These are phyloP conservation scores for Epinephelus awoara DNA, from an alignment of 2,797 vertebrate species.

Conservation along the genomic window DNA sequence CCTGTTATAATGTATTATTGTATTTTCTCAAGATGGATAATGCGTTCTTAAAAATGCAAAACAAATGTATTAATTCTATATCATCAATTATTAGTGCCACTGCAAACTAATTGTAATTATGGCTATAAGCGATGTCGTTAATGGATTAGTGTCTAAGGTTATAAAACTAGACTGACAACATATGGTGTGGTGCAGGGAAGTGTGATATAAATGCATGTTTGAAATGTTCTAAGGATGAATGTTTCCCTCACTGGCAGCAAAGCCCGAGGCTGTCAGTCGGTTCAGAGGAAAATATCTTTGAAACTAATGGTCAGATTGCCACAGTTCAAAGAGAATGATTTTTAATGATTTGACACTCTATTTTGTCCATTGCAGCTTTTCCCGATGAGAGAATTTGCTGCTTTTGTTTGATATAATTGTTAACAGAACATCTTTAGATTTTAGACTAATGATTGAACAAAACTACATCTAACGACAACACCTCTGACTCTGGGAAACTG, in stretches of 20 bases:
- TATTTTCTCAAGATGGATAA: not conserved
- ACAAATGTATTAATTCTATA: conserved; percentile 2
- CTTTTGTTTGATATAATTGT: not conserved
- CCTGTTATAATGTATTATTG: conserved; percentile 11
- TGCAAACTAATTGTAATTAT: conserved; percentile 3
- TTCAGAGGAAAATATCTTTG: not conserved
- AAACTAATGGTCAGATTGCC: too few species aligned
- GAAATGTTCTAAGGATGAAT: not conserved
- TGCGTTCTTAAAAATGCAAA: not conserved
- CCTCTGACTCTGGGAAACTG: not conserved
- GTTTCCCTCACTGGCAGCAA: not conserved
- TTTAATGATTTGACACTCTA: not conserved
- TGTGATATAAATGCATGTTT: not conserved
- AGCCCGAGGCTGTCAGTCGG: not conserved
- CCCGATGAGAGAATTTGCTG: not conserved
- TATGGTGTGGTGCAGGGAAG: too few species aligned
- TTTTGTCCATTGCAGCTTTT: not conserved
- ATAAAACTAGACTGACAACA: not conserved
- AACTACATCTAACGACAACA: not conserved
- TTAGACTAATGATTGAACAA: not conserved
- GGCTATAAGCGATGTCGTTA: not conserved
- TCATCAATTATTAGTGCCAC: not conserved
- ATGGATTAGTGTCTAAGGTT: not conserved
- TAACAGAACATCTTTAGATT: not conserved
- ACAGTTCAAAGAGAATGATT: not conserved